These are phyloP conservation scores for Montipora foliosa DNA, from an alignment of 64 coral and sea anemone genomes.

Conservation along the genomic window DNA sequence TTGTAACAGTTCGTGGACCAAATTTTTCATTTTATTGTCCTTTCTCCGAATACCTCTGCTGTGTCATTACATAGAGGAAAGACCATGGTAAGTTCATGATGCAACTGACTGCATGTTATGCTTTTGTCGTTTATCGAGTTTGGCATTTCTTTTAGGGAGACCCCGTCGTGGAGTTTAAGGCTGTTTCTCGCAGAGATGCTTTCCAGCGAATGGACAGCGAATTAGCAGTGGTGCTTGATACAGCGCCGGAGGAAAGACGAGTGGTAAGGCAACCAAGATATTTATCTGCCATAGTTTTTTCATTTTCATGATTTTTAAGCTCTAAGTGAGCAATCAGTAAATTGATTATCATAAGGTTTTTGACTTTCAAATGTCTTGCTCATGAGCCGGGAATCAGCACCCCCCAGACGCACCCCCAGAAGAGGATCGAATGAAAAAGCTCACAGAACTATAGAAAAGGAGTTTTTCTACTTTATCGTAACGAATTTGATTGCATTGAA, in stretches of 20 bases:
- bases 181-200: constrained; percentile 58
- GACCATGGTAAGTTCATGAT: constrained; percentile 23
- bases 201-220: constrained; percentile 62
- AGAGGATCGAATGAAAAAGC: no score
- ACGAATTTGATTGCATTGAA: no score
- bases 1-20: no score
- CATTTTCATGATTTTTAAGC: no score
- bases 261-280: neutral
- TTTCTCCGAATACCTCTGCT: neutral
- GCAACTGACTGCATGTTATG: neutral
- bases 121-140: neutral
- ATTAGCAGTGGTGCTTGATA: constrained; percentile 25
- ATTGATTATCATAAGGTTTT: no score
- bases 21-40: neutral
- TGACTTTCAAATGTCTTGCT: no score
- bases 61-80: neutral
- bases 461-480: no score
- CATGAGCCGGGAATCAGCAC: no score
- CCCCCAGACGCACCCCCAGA: no score
- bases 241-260: constrained; percentile 14
- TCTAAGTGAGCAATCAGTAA: no score
- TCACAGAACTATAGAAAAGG: no score
- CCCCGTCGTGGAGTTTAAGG: constrained; percentile 51
- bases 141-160: constrained; percentile 3
- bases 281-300: no score